These are phyloP conservation scores for Meriones unguiculatus DNA, from an alignment of 2,113 vertebrate species.

Conservation along the genomic window DNA sequence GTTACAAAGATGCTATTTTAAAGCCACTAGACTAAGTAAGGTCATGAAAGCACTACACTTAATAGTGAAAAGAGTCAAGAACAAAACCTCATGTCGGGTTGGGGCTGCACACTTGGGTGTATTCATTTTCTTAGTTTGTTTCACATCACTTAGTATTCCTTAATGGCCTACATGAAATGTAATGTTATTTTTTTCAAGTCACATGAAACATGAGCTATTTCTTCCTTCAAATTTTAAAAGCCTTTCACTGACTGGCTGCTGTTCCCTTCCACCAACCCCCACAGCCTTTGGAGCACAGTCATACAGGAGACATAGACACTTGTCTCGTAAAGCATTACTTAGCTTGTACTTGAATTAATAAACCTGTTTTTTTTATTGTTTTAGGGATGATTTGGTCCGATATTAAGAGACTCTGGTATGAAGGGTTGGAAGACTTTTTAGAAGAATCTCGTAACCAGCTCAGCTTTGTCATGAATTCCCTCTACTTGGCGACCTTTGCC, in stretches of 20 bases:
- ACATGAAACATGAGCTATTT: conserved; percentile 39
- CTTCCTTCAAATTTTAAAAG: conserved; percentile 45
- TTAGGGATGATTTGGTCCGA: conserved; percentile 99
- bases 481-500: conserved; percentile 97
- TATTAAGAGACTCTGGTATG: conserved; percentile 98
- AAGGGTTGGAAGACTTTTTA: conserved; percentile 97
- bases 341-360: conserved; percentile 39
- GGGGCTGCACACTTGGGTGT: not conserved
- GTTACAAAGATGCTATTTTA: not conserved
- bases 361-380: conserved; percentile 36
- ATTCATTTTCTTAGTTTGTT: conserved; percentile 9
- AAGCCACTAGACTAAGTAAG: not conserved
- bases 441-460: conserved; percentile 98
- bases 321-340: conserved; percentile 27
- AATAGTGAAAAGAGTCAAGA: not conserved
- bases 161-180: conserved; percentile 27
- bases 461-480: conserved; percentile 99
- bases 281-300: not conserved
- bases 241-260: conserved; percentile 19
- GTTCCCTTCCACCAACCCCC: not conserved
- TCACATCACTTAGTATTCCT: conserved; percentile 30
- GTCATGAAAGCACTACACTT: not conserved
- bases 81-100: not conserved
- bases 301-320: not conserved
- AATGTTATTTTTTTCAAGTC: conserved; percentile 18